A percentile compares a stretch with the other conserved stretches of the same genome.
phyloP scores from a whole-genome alignment of 2,797 vertebrate genomes.

The Darevskia nairensis region DNA sequence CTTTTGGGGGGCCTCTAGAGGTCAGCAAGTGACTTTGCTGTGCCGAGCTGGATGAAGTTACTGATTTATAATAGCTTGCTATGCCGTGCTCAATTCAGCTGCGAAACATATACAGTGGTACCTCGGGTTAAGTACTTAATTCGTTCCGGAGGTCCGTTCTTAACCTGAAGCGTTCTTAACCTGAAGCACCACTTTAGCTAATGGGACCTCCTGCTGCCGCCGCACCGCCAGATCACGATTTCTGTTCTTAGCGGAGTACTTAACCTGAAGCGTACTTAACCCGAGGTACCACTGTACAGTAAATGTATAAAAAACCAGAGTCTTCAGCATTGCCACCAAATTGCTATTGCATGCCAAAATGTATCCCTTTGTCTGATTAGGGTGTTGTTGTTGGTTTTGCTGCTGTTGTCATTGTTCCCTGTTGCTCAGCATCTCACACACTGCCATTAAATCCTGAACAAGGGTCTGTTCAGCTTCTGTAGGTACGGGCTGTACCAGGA shows the following conservation, averaged over 20 bases:
- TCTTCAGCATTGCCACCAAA: background rate
- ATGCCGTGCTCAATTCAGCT: background rate
- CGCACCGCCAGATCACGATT: too few relatives aligned
- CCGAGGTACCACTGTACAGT: background rate
- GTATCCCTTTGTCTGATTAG: background rate
- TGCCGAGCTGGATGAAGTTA: background rate
- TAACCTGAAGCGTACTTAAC: too few relatives aligned
- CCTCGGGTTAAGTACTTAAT: too few relatives aligned
- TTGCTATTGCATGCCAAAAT: background rate
- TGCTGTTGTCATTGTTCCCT: background rate
- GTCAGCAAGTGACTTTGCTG: background rate
- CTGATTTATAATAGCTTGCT: background rate
- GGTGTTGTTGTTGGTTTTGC: background rate
- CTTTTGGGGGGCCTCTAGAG: background rate
- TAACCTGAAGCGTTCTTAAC: too few relatives aligned
- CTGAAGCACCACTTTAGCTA: too few relatives aligned
- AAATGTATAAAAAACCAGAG: background rate
- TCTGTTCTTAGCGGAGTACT: too few relatives aligned
- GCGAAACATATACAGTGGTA: background rate
- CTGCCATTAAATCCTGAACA: too few relatives aligned
- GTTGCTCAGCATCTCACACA: background rate
- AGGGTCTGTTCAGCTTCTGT: too few relatives aligned
- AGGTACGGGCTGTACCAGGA: too few relatives aligned
- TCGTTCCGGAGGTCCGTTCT: too few relatives aligned
- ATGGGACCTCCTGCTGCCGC: too few relatives aligned